These are phyloP conservation scores for Intellagama lesueurii DNA, from an alignment of 2,797 vertebrate species.

Conservation along the genomic window DNA sequence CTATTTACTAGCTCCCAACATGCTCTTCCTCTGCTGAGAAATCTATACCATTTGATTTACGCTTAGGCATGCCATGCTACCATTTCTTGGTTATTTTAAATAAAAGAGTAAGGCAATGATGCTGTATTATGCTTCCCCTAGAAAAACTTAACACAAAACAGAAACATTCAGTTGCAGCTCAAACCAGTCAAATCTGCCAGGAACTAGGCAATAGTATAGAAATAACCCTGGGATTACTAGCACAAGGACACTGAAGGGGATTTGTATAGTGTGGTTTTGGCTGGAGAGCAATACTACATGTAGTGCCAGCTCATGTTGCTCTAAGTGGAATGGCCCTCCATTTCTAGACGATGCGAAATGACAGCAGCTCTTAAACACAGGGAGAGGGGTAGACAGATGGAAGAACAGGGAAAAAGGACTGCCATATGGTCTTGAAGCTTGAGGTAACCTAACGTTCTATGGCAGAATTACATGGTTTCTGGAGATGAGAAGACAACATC, in stretches of 20 bases:
- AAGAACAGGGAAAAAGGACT: background rate
- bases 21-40: background rate
- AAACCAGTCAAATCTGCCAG: slow-evolving; percentile 41
- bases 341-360: background rate
- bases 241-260: slow-evolving; percentile 42
- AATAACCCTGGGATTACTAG: slow-evolving; percentile 25
- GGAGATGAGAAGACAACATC: background rate
- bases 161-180: background rate
- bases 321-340: background rate
- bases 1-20: slow-evolving; percentile 49
- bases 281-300: slow-evolving; percentile 6
- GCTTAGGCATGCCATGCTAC: slow-evolving; percentile 13
- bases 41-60: slow-evolving; percentile 32
- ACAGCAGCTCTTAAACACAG: slow-evolving; percentile 9
- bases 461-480: background rate
- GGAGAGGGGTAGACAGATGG: background rate
- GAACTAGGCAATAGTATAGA: slow-evolving; percentile 51
- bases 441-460: background rate
- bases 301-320: background rate
- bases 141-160: slow-evolving; percentile 10
- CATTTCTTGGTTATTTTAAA: slow-evolving; percentile 31
- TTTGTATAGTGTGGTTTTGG: background rate
- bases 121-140: slow-evolving; percentile 21
- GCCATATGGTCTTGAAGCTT: background rate
- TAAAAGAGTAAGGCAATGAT: slow-evolving; percentile 14